phyloP scores from a whole-genome alignment of 1,140 invertebrate genomes.

The Drosophila ogumai region DNA sequence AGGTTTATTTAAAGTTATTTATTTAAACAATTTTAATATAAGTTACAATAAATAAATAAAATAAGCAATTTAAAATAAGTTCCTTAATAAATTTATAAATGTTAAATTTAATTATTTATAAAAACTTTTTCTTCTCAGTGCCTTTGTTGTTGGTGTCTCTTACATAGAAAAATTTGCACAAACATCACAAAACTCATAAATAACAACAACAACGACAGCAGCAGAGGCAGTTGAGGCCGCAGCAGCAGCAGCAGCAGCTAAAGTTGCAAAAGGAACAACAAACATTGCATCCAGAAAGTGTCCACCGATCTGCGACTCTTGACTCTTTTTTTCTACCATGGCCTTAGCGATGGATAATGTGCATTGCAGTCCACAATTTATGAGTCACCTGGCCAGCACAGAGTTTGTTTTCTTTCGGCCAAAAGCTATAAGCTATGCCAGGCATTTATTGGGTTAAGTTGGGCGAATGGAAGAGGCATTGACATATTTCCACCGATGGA shows the following conservation, averaged over 20 bases:
- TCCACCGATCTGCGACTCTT: conserved; percentile 59
- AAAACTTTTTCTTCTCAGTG: background rate
- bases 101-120: no score
- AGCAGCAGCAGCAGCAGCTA: conserved; percentile 9
- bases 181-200: conserved; percentile 83
- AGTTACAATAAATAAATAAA: no score
- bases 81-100: background rate
- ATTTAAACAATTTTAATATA: no score
- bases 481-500: conserved; percentile 27
- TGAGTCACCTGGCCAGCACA: conserved; percentile 58
- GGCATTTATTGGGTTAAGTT: conserved; percentile 78
- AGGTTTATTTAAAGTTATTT: background rate
- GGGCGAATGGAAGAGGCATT: conserved; percentile 38
- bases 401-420: conserved; percentile 21
- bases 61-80: no score
- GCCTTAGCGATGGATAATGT: conserved; percentile 60
- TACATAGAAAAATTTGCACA: conserved; percentile 82
- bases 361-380: conserved; percentile 76
- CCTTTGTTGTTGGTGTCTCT: conserved; percentile 32
- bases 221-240: conserved; percentile 7
- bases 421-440: conserved; percentile 59
- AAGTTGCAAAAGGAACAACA: conserved; percentile 19
- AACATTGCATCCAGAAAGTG: conserved; percentile 57
- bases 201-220: conserved; percentile 67
- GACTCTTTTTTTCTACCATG: conserved; percentile 35